Conservation (phyloP, 2,113 vertebrate genomes). For the Chascanopsetta lugubris region DNA sequence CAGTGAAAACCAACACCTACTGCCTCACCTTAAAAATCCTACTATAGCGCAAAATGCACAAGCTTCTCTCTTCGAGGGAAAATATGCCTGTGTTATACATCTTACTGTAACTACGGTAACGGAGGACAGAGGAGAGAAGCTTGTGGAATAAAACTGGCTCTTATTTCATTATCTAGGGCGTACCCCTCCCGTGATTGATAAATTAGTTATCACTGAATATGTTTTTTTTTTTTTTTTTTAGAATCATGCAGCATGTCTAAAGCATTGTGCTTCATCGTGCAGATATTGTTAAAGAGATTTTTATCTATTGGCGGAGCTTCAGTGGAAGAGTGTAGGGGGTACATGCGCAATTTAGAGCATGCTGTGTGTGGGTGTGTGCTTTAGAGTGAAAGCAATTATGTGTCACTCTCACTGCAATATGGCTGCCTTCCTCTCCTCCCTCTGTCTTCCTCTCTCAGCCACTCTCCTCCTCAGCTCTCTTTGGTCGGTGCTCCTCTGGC, state of each 20-base stretch:
- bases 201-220: background rate
- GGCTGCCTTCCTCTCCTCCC: constrained; percentile 11
- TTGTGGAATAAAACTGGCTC: background rate
- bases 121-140: too few relatives aligned
- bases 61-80: too few relatives aligned
- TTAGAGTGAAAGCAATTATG: constrained; percentile 29
- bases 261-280: background rate
- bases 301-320: background rate
- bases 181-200: background rate
- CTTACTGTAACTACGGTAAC: too few relatives aligned
- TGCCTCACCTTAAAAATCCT: too few relatives aligned
- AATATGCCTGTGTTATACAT: too few relatives aligned
- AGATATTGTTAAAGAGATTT: background rate
- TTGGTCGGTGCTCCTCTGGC: constrained; percentile 37
- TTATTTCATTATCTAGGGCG: background rate
- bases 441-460: background rate
- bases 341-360: constrained; percentile 15
- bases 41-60: too few relatives aligned
- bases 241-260: background rate
- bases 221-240: background rate
- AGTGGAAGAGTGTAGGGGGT: background rate
- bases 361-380: constrained; percentile 19
- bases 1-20: too few relatives aligned
- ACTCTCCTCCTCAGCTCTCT: constrained; percentile 23
- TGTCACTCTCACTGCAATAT: constrained; percentile 32